Evolutionary conservation across 2,113 vertebrate species (phyloP).

Genomic region (Lichenostomus cassidix): DNA sequence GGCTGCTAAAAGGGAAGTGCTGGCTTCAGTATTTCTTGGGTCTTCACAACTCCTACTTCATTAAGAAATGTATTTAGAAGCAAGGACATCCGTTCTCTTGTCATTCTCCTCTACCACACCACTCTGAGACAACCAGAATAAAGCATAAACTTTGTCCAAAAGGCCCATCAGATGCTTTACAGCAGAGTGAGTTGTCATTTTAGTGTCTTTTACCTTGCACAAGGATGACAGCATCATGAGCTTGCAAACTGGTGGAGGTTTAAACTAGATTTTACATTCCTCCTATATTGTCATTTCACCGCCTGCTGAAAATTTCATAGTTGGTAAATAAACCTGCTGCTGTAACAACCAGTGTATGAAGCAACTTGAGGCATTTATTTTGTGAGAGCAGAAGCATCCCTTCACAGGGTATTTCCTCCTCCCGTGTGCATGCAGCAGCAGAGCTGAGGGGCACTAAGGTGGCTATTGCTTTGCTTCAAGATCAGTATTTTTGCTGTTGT

Average conservation of each 20-base stretch:
- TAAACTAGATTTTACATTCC: background rate
- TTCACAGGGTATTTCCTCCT: background rate
- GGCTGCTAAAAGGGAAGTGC: background rate
- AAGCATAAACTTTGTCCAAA: background rate
- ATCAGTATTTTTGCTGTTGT: background rate
- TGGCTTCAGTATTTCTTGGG: background rate
- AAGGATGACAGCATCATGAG: background rate
- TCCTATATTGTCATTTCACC: background rate
- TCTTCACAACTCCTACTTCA: background rate
- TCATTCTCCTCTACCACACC: background rate
- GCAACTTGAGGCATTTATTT: background rate
- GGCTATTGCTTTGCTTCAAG: background rate
- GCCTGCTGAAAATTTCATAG: background rate
- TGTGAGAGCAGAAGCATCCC: background rate
- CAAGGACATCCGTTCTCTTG: background rate
- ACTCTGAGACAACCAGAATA: background rate
- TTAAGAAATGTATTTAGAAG: conserved; percentile 19
- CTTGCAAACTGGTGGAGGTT: background rate
- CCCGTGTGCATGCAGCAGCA: background rate
- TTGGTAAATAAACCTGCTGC: background rate
- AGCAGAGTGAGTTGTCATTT: background rate
- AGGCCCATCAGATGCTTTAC: background rate
- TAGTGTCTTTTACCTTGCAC: background rate
- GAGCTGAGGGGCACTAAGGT: background rate
- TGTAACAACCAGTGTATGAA: background rate